Conservation (phyloP, 1,140 invertebrate species). For the Neodiprion fabricii region DNA sequence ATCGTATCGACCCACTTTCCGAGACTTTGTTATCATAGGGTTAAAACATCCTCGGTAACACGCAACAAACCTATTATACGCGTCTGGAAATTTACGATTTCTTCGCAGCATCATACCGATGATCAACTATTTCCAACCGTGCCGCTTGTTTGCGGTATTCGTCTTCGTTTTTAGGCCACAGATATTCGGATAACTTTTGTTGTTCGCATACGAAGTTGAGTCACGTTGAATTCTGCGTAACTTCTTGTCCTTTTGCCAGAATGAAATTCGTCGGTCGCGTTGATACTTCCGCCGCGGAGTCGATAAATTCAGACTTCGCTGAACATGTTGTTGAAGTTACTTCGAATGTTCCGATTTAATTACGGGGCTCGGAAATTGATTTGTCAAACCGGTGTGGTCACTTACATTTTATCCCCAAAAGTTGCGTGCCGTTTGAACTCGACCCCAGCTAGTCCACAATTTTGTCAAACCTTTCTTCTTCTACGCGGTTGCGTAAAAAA, state of each 20-base stretch:
- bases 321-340: not conserved
- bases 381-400: no score
- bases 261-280: conserved; percentile 24
- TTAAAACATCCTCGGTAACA: not conserved
- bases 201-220: not conserved
- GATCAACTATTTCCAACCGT: not conserved
- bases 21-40: not conserved
- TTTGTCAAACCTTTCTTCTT: no score
- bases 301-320: conserved; percentile 28
- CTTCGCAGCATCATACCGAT: not conserved
- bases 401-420: no score
- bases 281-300: conserved; percentile 27
- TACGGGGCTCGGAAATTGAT: no score
- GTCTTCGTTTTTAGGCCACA: not conserved
- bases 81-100: not conserved
- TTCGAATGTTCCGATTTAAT: no score
- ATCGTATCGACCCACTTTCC: conserved; percentile 1
- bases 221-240: conserved; percentile 2
- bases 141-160: not conserved
- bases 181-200: not conserved
- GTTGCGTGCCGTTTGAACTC: no score
- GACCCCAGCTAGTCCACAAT: no score
- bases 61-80: not conserved
- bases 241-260: conserved; percentile 42
- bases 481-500: no score